These are phyloP conservation scores for Harpagoxenus sublaevis DNA, from an alignment of 2,888 invertebrate genomes.

Conservation along the genomic window DNA sequence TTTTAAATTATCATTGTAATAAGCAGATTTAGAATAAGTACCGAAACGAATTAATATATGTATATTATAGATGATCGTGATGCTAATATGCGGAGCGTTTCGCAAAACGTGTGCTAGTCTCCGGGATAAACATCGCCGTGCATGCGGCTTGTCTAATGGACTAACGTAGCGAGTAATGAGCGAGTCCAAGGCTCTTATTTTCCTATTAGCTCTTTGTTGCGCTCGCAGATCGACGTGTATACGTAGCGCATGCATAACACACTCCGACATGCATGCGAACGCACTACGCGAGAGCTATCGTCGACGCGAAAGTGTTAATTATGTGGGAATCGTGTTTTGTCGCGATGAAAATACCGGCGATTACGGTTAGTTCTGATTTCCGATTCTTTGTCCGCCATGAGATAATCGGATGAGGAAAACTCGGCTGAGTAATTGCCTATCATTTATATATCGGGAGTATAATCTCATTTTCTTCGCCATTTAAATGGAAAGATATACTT, in stretches of 20 bases:
- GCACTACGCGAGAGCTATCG: not conserved
- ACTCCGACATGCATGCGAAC: slow-evolving; percentile 4
- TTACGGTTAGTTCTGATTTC: slow-evolving; percentile 45
- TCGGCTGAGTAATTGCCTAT: slow-evolving; percentile 23
- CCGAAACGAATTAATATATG: not conserved
- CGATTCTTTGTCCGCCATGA: slow-evolving; percentile 30
- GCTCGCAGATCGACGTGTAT: not conserved
- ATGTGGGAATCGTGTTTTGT: slow-evolving; percentile 27
- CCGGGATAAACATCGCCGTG: not conserved
- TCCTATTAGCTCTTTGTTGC: slow-evolving; percentile 1
- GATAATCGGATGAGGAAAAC: slow-evolving; percentile 49
- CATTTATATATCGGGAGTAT: not conserved
- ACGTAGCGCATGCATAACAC: slow-evolving; percentile 2
- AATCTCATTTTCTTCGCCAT: slow-evolving; percentile 9
- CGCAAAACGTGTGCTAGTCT: not conserved
- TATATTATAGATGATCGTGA: not conserved
- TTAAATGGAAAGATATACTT: slow-evolving; percentile 1
- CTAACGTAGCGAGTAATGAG: slow-evolving; percentile 2
- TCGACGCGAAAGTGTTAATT: slow-evolving; percentile 49
- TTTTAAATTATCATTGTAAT: not conserved
- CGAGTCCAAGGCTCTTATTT: slow-evolving; percentile 6
- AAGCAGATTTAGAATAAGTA: not conserved
- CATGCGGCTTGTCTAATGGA: not conserved
- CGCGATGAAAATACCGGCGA: slow-evolving; percentile 27
- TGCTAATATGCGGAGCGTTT: not conserved